Evolutionary conservation across 1,140 invertebrate species (phyloP).

Genomic region (Latrodectus geometricus): DNA sequence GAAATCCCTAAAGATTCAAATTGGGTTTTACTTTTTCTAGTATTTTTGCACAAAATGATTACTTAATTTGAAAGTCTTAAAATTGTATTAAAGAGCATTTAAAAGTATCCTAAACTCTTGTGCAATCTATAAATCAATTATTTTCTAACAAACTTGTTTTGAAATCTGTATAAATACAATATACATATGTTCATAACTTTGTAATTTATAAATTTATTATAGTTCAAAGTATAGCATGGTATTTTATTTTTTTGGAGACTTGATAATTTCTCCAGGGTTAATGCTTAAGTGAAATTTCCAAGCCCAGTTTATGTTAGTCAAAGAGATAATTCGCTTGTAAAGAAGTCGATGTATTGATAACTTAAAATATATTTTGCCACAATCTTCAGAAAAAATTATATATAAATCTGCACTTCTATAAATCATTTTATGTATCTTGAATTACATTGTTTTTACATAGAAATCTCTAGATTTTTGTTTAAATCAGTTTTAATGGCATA

Average conservation of each 20-base stretch:
- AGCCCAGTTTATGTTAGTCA: background rate
- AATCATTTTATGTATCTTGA: background rate
- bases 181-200: too few species aligned
- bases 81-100: background rate
- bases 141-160: background rate
- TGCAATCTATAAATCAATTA: background rate
- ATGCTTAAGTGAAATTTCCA: background rate
- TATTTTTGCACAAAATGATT: background rate
- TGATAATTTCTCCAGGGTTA: background rate
- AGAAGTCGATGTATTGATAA: background rate
- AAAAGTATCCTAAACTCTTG: background rate
- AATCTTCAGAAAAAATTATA: background rate
- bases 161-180: background rate
- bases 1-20: background rate
- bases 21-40: background rate
- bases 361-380: slow-evolving; percentile 52
- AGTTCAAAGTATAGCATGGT: background rate
- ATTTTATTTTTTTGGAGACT: background rate
- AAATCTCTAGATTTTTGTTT: slow-evolving; percentile 38
- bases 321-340: background rate
- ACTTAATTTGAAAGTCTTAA: background rate
- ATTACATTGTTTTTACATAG: slow-evolving; percentile 26
- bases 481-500: slow-evolving; percentile 19
- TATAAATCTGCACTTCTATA: slow-evolving; percentile 16
- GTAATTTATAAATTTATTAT: too few species aligned